phyloP scores from a whole-genome alignment of 1,140 invertebrate genomes.

The Brachionus koreanus region DNA sequence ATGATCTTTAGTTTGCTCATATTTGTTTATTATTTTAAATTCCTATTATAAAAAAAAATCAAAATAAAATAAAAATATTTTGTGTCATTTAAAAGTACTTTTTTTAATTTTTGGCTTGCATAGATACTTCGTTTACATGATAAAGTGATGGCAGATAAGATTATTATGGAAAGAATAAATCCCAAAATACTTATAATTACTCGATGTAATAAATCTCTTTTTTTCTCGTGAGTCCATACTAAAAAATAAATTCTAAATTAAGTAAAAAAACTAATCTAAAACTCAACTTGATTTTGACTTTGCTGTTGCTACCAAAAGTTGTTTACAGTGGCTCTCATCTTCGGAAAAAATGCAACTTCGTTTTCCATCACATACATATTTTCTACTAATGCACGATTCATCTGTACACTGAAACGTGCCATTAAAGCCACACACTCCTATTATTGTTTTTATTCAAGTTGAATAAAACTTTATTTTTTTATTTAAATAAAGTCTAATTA shows the following conservation, averaged over 20 bases:
- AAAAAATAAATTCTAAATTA: not conserved
- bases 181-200: constrained; percentile 8
- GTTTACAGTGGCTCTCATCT: not conserved
- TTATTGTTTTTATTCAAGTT: not conserved
- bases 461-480: not conserved
- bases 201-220: not conserved
- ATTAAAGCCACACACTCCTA: not conserved
- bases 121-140: constrained; percentile 22
- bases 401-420: not conserved
- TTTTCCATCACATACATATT: constrained; percentile 25
- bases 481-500: not conserved
- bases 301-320: not conserved
- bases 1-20: not conserved
- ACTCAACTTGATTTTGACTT: not conserved
- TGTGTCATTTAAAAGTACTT: not conserved
- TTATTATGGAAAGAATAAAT: not conserved
- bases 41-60: not conserved
- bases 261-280: not conserved
- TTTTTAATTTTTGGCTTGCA: not conserved
- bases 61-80: not conserved
- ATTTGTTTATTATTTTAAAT: constrained; percentile 22
- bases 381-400: not conserved
- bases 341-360: not conserved
- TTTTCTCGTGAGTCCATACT: not conserved
- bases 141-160: not conserved